phyloP scores from a whole-genome alignment of 2,888 invertebrate genomes.

The Euphydryas editha region DNA sequence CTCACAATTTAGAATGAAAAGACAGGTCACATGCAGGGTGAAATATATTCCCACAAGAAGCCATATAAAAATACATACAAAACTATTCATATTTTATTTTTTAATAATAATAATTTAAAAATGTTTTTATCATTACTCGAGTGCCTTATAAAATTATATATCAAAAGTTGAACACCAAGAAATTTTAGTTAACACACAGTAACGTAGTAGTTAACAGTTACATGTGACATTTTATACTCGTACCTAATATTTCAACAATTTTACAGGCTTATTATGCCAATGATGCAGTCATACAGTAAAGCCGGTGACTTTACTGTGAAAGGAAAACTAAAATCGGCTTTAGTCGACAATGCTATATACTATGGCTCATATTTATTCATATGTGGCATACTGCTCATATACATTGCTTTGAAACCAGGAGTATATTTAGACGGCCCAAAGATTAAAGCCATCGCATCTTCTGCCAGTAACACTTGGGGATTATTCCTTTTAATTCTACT shows the following conservation, averaged over 20 bases:
- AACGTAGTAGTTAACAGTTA: too few relatives aligned
- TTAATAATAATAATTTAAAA: too few relatives aligned
- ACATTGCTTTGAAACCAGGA: conserved; percentile 95
- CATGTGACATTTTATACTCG: too few relatives aligned
- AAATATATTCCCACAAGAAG: too few relatives aligned
- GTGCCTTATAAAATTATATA: too few relatives aligned
- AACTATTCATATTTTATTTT: too few relatives aligned
- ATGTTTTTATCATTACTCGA: too few relatives aligned
- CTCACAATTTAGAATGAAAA: too few relatives aligned
- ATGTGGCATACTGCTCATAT: conserved; percentile 96
- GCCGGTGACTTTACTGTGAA: conserved; percentile 98
- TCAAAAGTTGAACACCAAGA: too few relatives aligned
- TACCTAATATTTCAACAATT: background rate
- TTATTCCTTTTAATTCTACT: conserved; percentile 96
- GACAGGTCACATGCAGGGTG: too few relatives aligned
- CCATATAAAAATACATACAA: too few relatives aligned
- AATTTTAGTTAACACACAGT: too few relatives aligned
- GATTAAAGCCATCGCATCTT: conserved; percentile 97
- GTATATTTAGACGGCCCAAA: conserved; percentile 95
- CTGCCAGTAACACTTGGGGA: conserved; percentile 99
- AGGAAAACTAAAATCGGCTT: conserved; percentile 96
- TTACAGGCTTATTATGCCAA: conserved; percentile 94
- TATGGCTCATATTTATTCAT: conserved; percentile 98
- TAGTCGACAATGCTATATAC: conserved; percentile 98
- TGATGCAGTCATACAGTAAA: conserved; percentile 99